These are phyloP conservation scores for Pterocles orientalis DNA, from an alignment of 2,113 vertebrate genomes.

Conservation along the genomic window DNA sequence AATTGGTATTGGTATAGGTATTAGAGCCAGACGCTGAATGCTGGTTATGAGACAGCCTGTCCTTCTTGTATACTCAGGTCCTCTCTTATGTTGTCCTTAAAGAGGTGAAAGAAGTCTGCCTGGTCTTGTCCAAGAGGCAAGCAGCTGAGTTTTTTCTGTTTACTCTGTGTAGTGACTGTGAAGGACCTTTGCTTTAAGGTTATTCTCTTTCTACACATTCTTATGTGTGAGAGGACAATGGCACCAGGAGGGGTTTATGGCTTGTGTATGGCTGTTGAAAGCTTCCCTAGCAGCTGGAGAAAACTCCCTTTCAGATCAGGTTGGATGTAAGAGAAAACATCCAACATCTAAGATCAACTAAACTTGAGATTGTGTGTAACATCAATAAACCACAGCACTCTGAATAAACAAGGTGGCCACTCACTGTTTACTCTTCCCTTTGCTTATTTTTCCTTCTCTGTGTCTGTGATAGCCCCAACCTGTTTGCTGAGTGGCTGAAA, in stretches of 20 bases:
- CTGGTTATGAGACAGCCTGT: not conserved
- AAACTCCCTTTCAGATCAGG: not conserved
- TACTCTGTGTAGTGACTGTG: not conserved
- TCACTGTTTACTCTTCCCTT: slow-evolving; percentile 24
- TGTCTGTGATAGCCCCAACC: slow-evolving; percentile 6
- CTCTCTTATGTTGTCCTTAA: not conserved
- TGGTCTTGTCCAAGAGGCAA: not conserved
- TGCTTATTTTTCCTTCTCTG: slow-evolving; percentile 42
- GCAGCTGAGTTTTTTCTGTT: not conserved
- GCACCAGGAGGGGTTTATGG: not conserved
- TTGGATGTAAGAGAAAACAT: slow-evolving; percentile 9
- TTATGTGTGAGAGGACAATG: not conserved
- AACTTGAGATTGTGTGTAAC: slow-evolving; percentile 28
- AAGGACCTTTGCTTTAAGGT: not conserved
- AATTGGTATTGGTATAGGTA: not conserved
- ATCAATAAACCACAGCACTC: slow-evolving; percentile 38
- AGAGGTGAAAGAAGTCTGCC: not conserved
- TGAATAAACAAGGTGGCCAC: slow-evolving; percentile 47
- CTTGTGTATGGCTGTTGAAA: not conserved
- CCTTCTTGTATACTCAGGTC: not conserved
- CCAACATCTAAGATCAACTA: not conserved
- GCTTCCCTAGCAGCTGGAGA: not conserved
- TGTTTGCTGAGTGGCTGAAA: not conserved
- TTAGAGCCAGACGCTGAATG: not conserved
- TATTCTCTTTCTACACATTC: not conserved